A percentile compares a stretch with the other conserved stretches of the same genome.
These are phyloP conservation scores for Alsophila aescularia DNA, from an alignment of 2,888 invertebrate genomes.

Conservation along the genomic window DNA sequence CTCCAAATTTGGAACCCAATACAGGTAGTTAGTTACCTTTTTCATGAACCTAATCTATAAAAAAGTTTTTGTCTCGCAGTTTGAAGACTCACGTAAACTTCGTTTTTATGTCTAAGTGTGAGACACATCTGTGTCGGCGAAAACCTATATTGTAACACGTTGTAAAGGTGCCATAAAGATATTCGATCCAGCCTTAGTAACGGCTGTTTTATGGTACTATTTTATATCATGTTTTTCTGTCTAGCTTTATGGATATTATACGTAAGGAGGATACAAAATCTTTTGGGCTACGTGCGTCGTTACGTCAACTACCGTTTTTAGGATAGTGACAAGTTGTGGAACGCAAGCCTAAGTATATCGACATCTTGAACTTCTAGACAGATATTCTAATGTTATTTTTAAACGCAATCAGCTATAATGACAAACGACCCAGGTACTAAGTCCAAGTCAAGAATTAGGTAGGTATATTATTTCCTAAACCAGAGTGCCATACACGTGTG, in stretches of 20 bases:
- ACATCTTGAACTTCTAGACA: no score
- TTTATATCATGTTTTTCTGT: conserved; percentile 24
- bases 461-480: no score
- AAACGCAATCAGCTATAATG: no score
- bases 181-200: conserved; percentile 31
- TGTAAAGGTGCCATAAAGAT: conserved; percentile 32
- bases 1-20: no score
- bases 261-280: conserved; percentile 10
- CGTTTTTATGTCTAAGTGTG: conserved; percentile 32
- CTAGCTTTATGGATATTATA: conserved; percentile 7
- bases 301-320: no score
- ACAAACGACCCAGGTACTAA: no score
- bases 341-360: no score
- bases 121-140: conserved; percentile 31
- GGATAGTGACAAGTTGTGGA: background rate
- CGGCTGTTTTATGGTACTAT: conserved; percentile 27
- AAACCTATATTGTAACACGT: conserved; percentile 34
- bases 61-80: conserved; percentile 8
- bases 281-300: background rate
- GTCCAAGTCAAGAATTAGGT: no score
- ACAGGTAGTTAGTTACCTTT: background rate
- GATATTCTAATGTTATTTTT: no score
- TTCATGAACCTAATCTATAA: conserved; percentile 1
- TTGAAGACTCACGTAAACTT: conserved; percentile 22
- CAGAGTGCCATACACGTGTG: no score